Conservation (phyloP, 2,888 invertebrate genomes). For the Diarsia dahlii region DNA sequence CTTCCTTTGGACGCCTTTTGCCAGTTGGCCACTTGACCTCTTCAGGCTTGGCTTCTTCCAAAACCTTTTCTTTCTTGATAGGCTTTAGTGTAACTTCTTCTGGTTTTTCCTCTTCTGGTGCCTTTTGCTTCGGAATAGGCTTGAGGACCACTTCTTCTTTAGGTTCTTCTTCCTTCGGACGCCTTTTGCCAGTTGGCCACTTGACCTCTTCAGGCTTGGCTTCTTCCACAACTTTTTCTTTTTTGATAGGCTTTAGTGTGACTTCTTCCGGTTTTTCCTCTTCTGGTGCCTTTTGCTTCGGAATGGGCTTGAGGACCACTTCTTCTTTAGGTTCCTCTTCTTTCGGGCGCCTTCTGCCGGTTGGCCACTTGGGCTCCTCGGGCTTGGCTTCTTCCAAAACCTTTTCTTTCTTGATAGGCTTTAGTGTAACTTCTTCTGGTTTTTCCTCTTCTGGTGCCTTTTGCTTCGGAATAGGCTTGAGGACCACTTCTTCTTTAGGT, state of each 20-base stretch:
- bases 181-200: constrained; percentile 67
- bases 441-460: constrained; percentile 75
- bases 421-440: constrained; percentile 24
- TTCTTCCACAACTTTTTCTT: constrained; percentile 81
- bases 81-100: constrained; percentile 85
- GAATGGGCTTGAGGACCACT: constrained; percentile 75
- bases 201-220: constrained; percentile 69
- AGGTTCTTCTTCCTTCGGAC: constrained; percentile 24
- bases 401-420: constrained; percentile 66
- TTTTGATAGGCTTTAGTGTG: constrained; percentile 70
- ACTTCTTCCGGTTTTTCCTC: constrained; percentile 72
- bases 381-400: constrained; percentile 72
- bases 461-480: constrained; percentile 77
- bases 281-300: constrained; percentile 78
- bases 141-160: constrained; percentile 70
- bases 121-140: constrained; percentile 71
- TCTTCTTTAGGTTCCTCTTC: constrained; percentile 79
- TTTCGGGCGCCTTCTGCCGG: constrained; percentile 63
- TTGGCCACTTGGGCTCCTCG: constrained; percentile 75
- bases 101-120: constrained; percentile 76
- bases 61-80: constrained; percentile 59
- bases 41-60: background rate
- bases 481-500: constrained; percentile 66
- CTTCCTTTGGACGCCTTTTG: constrained; percentile 4
- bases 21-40: background rate